A percentile compares a stretch with the other conserved stretches of the same genome.
Evolutionary conservation across 2,888 invertebrate species (phyloP).

Genomic region (Macaria liturata): DNA sequence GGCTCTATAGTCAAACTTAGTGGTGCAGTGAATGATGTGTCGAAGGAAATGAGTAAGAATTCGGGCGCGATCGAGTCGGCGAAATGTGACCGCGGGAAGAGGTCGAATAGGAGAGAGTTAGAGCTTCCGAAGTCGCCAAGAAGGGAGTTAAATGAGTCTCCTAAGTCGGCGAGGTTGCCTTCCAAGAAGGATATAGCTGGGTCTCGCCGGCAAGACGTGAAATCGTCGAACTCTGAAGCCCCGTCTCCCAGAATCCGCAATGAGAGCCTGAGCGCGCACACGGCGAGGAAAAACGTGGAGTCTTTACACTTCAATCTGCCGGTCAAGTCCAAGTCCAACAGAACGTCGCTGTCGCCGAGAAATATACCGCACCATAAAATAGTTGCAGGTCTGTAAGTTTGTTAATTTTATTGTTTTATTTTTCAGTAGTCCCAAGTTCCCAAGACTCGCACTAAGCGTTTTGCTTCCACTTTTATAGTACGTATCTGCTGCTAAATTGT

Average conservation of each 20-base stretch:
- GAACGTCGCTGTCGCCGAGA: constrained; percentile 43
- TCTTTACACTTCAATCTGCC: constrained; percentile 56
- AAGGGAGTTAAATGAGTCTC: constrained; percentile 46
- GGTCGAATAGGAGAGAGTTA: constrained; percentile 37
- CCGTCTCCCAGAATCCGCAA: constrained; percentile 44
- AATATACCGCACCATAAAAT: constrained; percentile 69
- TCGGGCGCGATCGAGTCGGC: constrained; percentile 54
- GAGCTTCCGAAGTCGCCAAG: constrained; percentile 1
- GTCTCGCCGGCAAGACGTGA: not conserved
- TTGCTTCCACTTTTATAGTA: no score
- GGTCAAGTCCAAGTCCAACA: constrained; percentile 54
- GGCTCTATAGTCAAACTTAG: constrained; percentile 10
- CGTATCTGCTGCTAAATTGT: no score
- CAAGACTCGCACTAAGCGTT: no score
- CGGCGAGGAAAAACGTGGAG: constrained; percentile 57
- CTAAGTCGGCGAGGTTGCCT: constrained; percentile 41
- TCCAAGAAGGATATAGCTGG: constrained; percentile 37
- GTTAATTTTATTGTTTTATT: no score
- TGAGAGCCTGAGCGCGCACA: constrained; percentile 48
- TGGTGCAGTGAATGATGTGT: constrained; percentile 40
- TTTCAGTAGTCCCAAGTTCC: no score
- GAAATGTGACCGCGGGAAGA: constrained; percentile 54
- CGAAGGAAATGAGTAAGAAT: constrained; percentile 67
- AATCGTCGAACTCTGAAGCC: constrained; percentile 43
- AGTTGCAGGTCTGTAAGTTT: constrained; percentile 59